Conservation (phyloP, 2,888 invertebrate genomes). For the Drosophila helvetica region DNA sequence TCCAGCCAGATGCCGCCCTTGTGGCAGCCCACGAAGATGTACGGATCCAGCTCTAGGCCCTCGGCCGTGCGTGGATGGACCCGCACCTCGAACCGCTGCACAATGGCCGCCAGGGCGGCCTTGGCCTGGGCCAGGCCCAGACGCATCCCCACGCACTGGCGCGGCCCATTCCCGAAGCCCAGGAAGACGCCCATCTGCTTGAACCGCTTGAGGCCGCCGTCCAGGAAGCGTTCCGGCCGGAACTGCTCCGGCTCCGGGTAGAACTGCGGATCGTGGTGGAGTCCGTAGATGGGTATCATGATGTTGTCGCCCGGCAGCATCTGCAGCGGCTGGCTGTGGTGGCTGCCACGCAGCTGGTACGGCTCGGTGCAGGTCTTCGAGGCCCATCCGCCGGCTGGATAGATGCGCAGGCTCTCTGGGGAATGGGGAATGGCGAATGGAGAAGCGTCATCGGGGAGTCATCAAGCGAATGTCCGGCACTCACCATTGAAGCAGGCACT, state of each 20-base stretch:
- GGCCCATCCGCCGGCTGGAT: constrained; percentile 74
- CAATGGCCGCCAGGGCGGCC: constrained; percentile 73
- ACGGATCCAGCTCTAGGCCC: constrained; percentile 71
- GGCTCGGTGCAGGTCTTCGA: constrained; percentile 78
- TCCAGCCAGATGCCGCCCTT: constrained; percentile 81
- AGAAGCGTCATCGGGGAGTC: neutral
- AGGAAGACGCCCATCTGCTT: constrained; percentile 81
- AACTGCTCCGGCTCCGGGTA: constrained; percentile 78
- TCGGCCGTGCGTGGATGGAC: constrained; percentile 66
- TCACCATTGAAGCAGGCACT: constrained; percentile 82
- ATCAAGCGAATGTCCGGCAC: neutral
- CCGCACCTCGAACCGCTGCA: constrained; percentile 67
- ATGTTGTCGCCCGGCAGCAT: constrained; percentile 71
- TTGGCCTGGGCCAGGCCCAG: constrained; percentile 79
- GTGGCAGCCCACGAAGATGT: constrained; percentile 72
- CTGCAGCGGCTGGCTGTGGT: constrained; percentile 57
- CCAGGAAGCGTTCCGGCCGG: constrained; percentile 81
- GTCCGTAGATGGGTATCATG: constrained; percentile 77
- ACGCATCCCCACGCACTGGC: constrained; percentile 81
- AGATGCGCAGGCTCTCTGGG: constrained; percentile 79
- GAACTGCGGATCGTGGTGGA: constrained; percentile 79
- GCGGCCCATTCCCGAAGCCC: constrained; percentile 83
- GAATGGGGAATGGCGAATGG: too few species aligned
- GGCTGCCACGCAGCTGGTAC: constrained; percentile 65
- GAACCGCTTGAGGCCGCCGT: constrained; percentile 76